Conservation (phyloP, 2,113 vertebrate species). For the Gymnorhina tibicen region DNA sequence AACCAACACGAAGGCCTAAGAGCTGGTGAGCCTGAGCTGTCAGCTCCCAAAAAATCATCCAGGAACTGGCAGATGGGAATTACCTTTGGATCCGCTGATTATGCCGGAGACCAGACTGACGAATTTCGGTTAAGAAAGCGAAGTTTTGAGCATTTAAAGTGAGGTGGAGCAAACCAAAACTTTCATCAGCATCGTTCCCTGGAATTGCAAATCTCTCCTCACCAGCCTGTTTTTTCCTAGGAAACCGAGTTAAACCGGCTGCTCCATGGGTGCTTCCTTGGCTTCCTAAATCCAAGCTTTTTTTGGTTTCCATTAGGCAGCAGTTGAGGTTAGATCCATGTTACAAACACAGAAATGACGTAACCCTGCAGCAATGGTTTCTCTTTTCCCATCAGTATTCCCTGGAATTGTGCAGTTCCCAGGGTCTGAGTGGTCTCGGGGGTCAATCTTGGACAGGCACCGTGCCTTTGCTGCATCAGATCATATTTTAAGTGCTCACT, state of each 20-base stretch:
- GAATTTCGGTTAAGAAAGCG: not conserved
- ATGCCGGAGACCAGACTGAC: not conserved
- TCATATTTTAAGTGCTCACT: not conserved
- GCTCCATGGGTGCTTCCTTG: not conserved
- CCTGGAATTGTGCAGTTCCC: not conserved
- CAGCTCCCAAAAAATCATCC: not conserved
- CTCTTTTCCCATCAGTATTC: not conserved
- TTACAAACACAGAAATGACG: not conserved
- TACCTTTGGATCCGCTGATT: not conserved
- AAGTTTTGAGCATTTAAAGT: not conserved
- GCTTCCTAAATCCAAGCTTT: not conserved
- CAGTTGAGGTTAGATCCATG: not conserved
- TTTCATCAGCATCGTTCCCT: not conserved
- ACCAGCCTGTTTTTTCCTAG: not conserved
- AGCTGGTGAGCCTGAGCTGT: not conserved
- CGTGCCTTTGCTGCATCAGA: not conserved
- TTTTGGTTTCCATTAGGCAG: not conserved
- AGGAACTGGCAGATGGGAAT: not conserved
- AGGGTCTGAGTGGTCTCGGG: not conserved
- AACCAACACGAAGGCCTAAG: rapidly evolving
- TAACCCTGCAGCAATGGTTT: not conserved
- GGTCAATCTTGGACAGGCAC: not conserved
- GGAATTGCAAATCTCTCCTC: not conserved
- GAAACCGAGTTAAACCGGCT: not conserved
- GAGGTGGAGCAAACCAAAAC: not conserved